Evolutionary conservation across 2,113 vertebrate species (phyloP).

Genomic region (Zosterops borbonicus): DNA sequence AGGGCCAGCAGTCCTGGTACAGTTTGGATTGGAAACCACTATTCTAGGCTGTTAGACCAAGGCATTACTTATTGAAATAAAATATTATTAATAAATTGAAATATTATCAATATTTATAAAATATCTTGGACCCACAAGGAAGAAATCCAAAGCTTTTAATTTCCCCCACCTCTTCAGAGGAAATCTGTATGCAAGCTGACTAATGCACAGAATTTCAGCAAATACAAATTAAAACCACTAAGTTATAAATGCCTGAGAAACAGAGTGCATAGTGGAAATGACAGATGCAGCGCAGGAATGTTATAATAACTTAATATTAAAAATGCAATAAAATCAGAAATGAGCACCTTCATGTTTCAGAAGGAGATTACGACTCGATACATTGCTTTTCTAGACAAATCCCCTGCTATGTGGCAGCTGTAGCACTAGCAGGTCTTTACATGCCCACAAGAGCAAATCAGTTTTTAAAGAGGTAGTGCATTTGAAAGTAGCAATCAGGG

Average conservation of each 20-base stretch:
- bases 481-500: background rate
- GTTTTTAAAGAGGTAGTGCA: background rate
- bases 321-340: conserved; percentile 26
- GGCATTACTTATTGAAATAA: background rate
- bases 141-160: background rate
- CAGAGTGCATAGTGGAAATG: background rate
- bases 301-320: conserved; percentile 37
- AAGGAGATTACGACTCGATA: background rate
- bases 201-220: background rate
- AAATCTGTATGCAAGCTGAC: background rate
- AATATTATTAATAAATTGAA: background rate
- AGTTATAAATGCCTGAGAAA: background rate
- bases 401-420: background rate
- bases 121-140: background rate
- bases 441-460: background rate
- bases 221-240: background rate
- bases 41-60: background rate
- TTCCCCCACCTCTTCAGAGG: background rate
- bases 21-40: background rate
- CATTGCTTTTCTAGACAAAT: background rate
- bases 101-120: background rate
- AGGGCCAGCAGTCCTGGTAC: background rate
- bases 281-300: background rate
- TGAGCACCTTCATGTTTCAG: background rate
- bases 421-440: background rate